Evolutionary conservation across 2,113 vertebrate genomes (phyloP), one percentile per base, ranked within the genome.

Genomic region (Tretioscincus oriximinensis): DNA sequence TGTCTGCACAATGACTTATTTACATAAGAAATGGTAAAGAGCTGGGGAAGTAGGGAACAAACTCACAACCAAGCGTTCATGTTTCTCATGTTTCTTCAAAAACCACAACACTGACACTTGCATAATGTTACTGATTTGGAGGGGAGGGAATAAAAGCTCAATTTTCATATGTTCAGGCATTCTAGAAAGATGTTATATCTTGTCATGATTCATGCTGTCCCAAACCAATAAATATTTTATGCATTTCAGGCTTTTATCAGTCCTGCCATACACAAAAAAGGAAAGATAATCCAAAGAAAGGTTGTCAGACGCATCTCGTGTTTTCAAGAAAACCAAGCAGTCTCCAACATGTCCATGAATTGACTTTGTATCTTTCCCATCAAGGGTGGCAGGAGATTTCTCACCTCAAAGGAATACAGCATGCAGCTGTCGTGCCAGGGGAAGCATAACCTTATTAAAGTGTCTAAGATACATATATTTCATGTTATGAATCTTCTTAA

Each of bases 221-320:
- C 70, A 65, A 90, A 90, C 35, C 26, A 92, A 88, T 89, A 92
- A 92, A 90, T 91, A 94, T 85, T 93, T 87, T 77, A 91, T 88
- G 35, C 24, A 88, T 87, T 89, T 91, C 92, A 91, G 90, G 78
- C 73, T 89, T 87, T 92, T 91, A 90, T 89, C 86, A 87, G 63
- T 28, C 83, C 11, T 78, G 16, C 0, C 82, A 4, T 74, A 85
- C 82, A 75, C 21, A 29, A 22, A 66, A 90, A 87, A 73, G 47
- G 76, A 77, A 7, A 83, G 76, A 83, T 61, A 54, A 73, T 83
- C 14, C 7, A 83, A 20, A 73, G 31, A 63, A 81, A 20, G 54
- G 1, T 26, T 89, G 74, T 85, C 87, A 88, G 86, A 92, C 41
- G 79, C 29, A 31, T 77, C 66, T 89, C 76, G 45, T 65, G 2